Evolutionary conservation across 2,888 invertebrate genomes (phyloP), one percentile per base, ranked within the genome.

Genomic region (Epirrhoe tristata): DNA sequence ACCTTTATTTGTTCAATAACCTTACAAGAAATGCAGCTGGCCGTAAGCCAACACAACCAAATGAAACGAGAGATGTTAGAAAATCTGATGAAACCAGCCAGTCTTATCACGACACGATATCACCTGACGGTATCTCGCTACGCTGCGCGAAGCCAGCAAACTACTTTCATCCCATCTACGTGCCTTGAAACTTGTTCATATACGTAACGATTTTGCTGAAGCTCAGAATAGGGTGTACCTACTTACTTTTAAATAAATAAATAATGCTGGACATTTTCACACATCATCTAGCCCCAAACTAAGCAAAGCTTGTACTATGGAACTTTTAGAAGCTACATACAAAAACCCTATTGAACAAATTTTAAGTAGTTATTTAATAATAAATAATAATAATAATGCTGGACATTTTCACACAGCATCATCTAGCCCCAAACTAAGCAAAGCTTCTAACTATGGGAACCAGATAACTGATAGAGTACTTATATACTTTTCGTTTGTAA

Each of bases 101-200:
- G 39, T 52, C 52, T 63, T 57, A 53, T 53, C 63, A 63, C n/a
- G 34, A 36, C 39, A 39, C 58, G n/a, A n/a, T 65, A 55, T 55
- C 50, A 39, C 54, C 31, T 54, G 54, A 59, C 58, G 51, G 58
- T 39, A 60, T 57, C 52, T 46, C 24, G 51, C 62, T 55, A 43
- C 50, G 34, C 60, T 31, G 17, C 52, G 46, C 14, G 50, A 61
- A 51, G 58, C 43, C 53, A 52, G 64, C 63, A 39, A 55, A 65
- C 58, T 24, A 70, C 63, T 61, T 69, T 60, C 59, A 65, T 67
- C 54, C 24, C 48, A 53, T 64, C 36, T 63, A 70, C 70, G 70
- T 70, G 68, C 66, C 56, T 54, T 46, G 63, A 62, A 70, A 66
- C 56, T 63, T 50, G 39, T n/a, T n/a, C n/a, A n/a, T 54, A 58